A percentile compares a stretch with the other conserved stretches of the same genome.
These are phyloP conservation scores for Morone saxatilis DNA, from an alignment of 2,113 vertebrate species.

Conservation along the genomic window DNA sequence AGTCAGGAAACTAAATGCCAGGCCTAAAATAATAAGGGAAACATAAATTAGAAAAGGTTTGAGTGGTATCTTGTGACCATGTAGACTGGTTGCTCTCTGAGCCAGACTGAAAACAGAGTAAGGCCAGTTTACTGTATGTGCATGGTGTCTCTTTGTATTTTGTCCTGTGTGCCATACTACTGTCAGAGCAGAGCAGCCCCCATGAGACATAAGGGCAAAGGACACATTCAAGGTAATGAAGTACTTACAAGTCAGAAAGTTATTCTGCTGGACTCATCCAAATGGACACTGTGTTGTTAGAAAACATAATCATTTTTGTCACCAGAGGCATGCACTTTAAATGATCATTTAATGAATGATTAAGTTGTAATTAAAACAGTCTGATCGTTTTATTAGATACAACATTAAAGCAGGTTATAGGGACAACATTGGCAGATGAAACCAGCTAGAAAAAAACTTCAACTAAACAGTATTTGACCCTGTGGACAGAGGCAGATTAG, in stretches of 20 bases:
- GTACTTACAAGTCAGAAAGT: slow-evolving; percentile 9
- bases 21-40: not conserved
- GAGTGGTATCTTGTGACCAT: slow-evolving; percentile 1
- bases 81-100: not conserved
- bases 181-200: slow-evolving; percentile 2
- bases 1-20: slow-evolving; percentile 31
- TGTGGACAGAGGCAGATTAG: slow-evolving; percentile 1
- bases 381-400: not conserved
- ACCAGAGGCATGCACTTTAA: not conserved
- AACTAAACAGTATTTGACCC: not conserved
- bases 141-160: slow-evolving; percentile 11
- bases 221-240: not conserved
- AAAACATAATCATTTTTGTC: not conserved
- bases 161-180: not conserved
- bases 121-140: slow-evolving; percentile 19
- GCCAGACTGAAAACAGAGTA: slow-evolving; percentile 31
- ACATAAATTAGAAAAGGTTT: slow-evolving; percentile 19
- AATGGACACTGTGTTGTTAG: not conserved
- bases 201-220: not conserved
- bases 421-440: not conserved
- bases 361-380: slow-evolving; percentile 5
- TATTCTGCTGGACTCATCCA: not conserved
- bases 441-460: not conserved
- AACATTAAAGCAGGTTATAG: not conserved
- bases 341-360: slow-evolving; percentile 10